These are phyloP conservation scores for Oryzias javanicus DNA, from an alignment of 2,113 vertebrate species.

Conservation along the genomic window DNA sequence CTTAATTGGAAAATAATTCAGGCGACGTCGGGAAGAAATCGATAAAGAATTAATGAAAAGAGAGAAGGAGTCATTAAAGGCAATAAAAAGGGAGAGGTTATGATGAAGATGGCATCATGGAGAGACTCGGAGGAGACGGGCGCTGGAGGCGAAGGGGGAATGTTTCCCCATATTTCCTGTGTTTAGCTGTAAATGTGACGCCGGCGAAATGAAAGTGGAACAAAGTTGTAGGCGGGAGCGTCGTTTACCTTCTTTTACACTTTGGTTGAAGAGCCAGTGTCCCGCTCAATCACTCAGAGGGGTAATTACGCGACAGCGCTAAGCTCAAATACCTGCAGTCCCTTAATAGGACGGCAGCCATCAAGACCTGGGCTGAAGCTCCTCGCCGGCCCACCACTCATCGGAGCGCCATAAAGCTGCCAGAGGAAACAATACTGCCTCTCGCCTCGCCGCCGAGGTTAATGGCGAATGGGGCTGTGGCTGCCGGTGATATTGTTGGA, in stretches of 20 bases:
- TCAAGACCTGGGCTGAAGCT: slow-evolving; percentile 53
- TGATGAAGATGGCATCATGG: slow-evolving; percentile 79
- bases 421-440: slow-evolving; percentile 73
- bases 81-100: slow-evolving; percentile 78
- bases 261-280: slow-evolving; percentile 27
- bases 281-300: slow-evolving; percentile 59
- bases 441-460: slow-evolving; percentile 71
- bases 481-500: slow-evolving; percentile 79
- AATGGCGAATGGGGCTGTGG: slow-evolving; percentile 78
- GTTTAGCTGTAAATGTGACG: neutral
- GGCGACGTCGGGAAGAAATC: slow-evolving; percentile 73
- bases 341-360: slow-evolving; percentile 68
- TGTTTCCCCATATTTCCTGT: neutral
- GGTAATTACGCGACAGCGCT: slow-evolving; percentile 60
- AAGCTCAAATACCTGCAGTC: slow-evolving; percentile 63
- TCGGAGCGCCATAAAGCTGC: slow-evolving; percentile 78
- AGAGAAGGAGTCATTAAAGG: slow-evolving; percentile 80
- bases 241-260: too few relatives aligned
- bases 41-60: slow-evolving; percentile 83
- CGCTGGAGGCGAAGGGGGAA: neutral
- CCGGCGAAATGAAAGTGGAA: too few relatives aligned
- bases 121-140: slow-evolving; percentile 66
- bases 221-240: too few relatives aligned
- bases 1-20: slow-evolving; percentile 84
- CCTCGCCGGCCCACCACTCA: slow-evolving; percentile 63